Evolutionary conservation across 2,888 invertebrate genomes (phyloP), one percentile per base, ranked within the genome.

Genomic region (Noctua janthe): DNA sequence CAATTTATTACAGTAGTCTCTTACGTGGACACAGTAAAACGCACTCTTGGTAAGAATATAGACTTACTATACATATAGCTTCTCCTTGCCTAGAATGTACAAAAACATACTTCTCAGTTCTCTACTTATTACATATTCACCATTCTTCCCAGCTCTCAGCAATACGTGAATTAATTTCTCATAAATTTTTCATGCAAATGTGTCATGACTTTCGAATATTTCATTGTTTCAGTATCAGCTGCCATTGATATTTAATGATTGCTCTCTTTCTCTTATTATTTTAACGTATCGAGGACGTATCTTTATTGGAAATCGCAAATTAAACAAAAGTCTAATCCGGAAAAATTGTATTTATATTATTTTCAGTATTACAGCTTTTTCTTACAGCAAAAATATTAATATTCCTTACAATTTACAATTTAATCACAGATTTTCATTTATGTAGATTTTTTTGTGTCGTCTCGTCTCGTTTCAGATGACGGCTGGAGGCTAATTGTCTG

Each of bases 401-500:
- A 74, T 74, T 85, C 54, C 8, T 35, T 35, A 17, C 29, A 49
- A 62, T 39, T 29, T 49, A 49, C 74, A 67, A 51, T 80, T 80
- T 49, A 69, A 85, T 72, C 20, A 15, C 8, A 64, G 69, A 49
- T 80, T 80, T 71, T 67, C 23, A 35, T 81, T 75, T 59, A n/a
- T 49, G 20, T 82, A 43, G 1, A 29, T 56, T 69, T 85, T 74
- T 66, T 66, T 5, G 2, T 35, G 3, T 54, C 35, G 7, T 66
- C 35, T 49, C 7, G 39, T 43, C 17, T 64, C n/a, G 7, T 62
- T 62, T 51, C 6, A 6, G 8, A 29, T 10, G 59, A n/a, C 39
- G 69, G 54, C 54, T 72, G 39, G n/a, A n/a, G 17, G 39, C n/a
- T 35, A 82, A 82, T 75, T 76, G 67, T n/a, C 29, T 56, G 20